Base-by-base conservation (phyloP, 2,888 invertebrate genomes). In the Tipula helvola region DNA sequence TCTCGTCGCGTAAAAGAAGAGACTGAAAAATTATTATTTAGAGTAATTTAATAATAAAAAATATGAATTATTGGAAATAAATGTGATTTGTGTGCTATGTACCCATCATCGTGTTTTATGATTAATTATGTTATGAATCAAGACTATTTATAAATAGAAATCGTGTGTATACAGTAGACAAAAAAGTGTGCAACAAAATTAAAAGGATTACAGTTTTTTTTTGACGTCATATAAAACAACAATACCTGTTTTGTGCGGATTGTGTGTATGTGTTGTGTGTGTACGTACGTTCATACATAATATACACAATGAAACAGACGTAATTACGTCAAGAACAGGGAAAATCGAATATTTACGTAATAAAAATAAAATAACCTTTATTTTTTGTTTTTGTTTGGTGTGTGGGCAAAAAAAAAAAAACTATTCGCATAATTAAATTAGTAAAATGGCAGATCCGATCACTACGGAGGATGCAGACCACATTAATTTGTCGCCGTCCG, bases 401-500 rank as follows among this genome's bases (percentile, higher is more conserved):
- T 71, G 71, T 28, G 28, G 1, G 28, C 1, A 2, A 1, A 28
- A 1, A 28, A 28, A 28, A 4, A 71, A 71, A 71, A 71, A 18
- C 71, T 71, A 71, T 71, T 71, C 28, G 71, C 71, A 28, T 71
- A 71, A 71, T 71, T 71, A 71, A 71, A 28, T 71, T 71, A 71
- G 71, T 71, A 52, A 83, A 28, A 84, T 83, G 71, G 86, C 44
- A 44, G 41, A 85, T 44, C 36, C 86, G 8, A 42, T 16, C n/a
- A 42, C 16, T n/a, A 5, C 16, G 7, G 44, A 86, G 2, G 39
- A 84, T 39, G n/a, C 36, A 8, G 84, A 84, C 13, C 39, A 8
- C 2, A 71, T 16, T 16, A 86, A 57, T 16, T 87, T 89, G 86
- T 89, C 89, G 13, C 86, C 42, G n/a, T 86, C 86, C 87, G 88